These are phyloP conservation scores for Porphyrio hochstetteri DNA, from an alignment of 2,113 vertebrate species.

Conservation along the genomic window DNA sequence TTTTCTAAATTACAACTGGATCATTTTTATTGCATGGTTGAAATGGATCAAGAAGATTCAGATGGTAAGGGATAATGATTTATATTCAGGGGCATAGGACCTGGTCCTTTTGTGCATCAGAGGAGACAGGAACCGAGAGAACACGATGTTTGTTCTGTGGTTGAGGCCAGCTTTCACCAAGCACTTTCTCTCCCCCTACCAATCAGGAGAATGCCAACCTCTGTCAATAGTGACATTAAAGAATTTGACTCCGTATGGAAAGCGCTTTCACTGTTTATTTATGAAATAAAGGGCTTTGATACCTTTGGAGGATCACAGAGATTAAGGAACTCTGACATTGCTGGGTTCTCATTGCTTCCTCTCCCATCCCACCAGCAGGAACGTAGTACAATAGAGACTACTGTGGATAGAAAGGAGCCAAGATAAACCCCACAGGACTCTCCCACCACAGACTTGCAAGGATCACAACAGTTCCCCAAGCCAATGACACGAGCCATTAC, in stretches of 20 bases:
- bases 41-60: background rate
- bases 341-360: background rate
- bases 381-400: background rate
- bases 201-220: background rate
- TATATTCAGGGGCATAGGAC: background rate
- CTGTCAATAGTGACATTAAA: background rate
- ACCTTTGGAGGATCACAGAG: background rate
- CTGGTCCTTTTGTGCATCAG: background rate
- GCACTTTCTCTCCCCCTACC: background rate
- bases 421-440: background rate
- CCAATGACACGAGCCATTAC: background rate
- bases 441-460: background rate
- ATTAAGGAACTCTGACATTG: background rate
- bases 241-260: background rate
- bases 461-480: background rate
- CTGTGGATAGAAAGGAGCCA: background rate
- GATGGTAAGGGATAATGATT: background rate
- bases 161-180: background rate
- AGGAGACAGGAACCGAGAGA: background rate
- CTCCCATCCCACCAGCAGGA: background rate
- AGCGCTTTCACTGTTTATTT: background rate
- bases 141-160: background rate
- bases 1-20: background rate
- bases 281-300: background rate
- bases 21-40: background rate